Conservation (phyloP, 1,140 invertebrate genomes). For the Bilobella aurantiaca region DNA sequence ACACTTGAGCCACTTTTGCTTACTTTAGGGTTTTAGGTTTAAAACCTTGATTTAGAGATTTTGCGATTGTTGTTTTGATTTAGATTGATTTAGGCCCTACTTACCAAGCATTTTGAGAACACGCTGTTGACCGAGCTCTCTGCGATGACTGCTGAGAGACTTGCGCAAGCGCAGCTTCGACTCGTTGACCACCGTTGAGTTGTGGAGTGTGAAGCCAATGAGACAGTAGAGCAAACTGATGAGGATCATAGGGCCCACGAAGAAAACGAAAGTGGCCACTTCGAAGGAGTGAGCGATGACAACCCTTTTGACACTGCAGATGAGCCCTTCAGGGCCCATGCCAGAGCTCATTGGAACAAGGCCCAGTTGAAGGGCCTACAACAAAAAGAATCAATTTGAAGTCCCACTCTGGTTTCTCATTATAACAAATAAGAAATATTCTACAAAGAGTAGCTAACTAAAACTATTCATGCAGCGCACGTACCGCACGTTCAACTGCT, state of each 20-base stretch:
- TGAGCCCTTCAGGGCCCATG: not conserved
- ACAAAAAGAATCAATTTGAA: slow-evolving; percentile 48
- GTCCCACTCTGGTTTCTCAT: too few species aligned
- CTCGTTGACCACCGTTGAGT: slow-evolving; percentile 35
- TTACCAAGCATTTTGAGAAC: slow-evolving; percentile 36
- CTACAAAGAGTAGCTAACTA: too few species aligned
- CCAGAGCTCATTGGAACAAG: slow-evolving; percentile 28
- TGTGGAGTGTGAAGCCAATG: slow-evolving; percentile 62
- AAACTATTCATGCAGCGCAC: too few species aligned
- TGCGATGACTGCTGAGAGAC: slow-evolving; percentile 30
- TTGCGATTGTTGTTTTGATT: not conserved
- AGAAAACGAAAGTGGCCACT: slow-evolving; percentile 72
- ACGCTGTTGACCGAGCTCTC: slow-evolving; percentile 32
- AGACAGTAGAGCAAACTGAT: slow-evolving; percentile 74
- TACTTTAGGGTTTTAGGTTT: too few species aligned
- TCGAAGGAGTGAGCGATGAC: slow-evolving; percentile 49
- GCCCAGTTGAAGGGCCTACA: slow-evolving; percentile 44
- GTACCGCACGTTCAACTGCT: too few species aligned
- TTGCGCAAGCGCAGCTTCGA: slow-evolving; percentile 32
- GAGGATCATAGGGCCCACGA: slow-evolving; percentile 71
- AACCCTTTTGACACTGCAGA: slow-evolving; percentile 28
- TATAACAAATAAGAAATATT: too few species aligned
- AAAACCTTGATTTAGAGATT: not conserved
- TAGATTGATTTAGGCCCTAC: not conserved
- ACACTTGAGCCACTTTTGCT: too few species aligned